Evolutionary conservation across 2,888 invertebrate species (phyloP).

Genomic region (Zaprionus bogoriensis): DNA sequence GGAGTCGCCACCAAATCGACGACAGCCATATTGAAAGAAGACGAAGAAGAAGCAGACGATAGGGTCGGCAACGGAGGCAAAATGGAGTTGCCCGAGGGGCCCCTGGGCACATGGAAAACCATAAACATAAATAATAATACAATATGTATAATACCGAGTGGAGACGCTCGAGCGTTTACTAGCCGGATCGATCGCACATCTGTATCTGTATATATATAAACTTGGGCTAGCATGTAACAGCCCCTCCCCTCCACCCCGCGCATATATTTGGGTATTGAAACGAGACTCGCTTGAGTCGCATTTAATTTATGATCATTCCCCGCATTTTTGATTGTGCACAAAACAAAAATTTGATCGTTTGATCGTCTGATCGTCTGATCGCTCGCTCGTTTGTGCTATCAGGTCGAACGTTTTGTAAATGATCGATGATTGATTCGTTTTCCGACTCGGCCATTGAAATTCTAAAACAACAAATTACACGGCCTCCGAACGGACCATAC

Average conservation of each 20-base stretch:
- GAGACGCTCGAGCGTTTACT: slow-evolving; percentile 15
- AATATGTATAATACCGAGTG: slow-evolving; percentile 56
- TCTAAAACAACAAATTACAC: slow-evolving; percentile 33
- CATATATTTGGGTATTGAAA: slow-evolving; percentile 42
- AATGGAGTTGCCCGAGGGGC: slow-evolving; percentile 66
- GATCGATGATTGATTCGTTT: slow-evolving; percentile 76
- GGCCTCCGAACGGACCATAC: slow-evolving; percentile 26
- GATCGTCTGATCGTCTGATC: no score
- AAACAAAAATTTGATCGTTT: slow-evolving; percentile 53
- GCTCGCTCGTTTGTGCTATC: no score
- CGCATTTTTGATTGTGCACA: slow-evolving; percentile 49
- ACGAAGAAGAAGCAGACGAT: slow-evolving; percentile 13
- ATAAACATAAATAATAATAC: slow-evolving; percentile 75
- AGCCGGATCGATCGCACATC: slow-evolving; percentile 9
- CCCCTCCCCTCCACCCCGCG: slow-evolving; percentile 30
- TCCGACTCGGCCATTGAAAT: slow-evolving; percentile 20
- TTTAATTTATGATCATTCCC: slow-evolving; percentile 69
- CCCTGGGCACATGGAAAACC: slow-evolving; percentile 56
- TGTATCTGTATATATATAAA: slow-evolving; percentile 1
- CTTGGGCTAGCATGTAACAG: background rate
- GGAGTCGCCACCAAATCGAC: slow-evolving; percentile 51
- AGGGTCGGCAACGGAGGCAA: slow-evolving; percentile 40
- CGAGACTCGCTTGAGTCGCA: slow-evolving; percentile 21
- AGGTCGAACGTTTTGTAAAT: slow-evolving; percentile 61
- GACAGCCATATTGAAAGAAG: slow-evolving; percentile 71